Percentiles rank a stretch among this genome's conserved stretches.
phyloP scores from a whole-genome alignment of 2,888 invertebrate species.

The Catocala sponsa region DNA sequence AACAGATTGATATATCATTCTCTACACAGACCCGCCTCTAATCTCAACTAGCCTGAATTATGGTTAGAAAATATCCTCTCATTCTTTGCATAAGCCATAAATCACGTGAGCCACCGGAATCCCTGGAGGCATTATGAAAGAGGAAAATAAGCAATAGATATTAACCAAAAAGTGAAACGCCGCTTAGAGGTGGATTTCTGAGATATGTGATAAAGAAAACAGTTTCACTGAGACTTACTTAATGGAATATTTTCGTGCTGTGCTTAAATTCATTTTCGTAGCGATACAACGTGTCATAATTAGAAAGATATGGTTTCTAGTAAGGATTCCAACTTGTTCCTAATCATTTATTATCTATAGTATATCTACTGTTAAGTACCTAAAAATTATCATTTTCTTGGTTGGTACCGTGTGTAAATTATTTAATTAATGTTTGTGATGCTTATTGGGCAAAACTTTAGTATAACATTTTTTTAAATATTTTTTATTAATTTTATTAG shows the following conservation, averaged over 20 bases:
- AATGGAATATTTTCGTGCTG: slow-evolving; percentile 29
- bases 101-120: slow-evolving; percentile 79
- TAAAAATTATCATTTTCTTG: too few species aligned
- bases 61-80: slow-evolving; percentile 84
- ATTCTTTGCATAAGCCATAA: slow-evolving; percentile 85
- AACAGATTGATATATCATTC: slow-evolving; percentile 80
- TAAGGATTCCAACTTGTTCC: too few species aligned
- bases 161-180: slow-evolving; percentile 72
- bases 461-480: too few species aligned
- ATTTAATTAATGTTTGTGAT: too few species aligned
- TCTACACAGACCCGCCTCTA: slow-evolving; percentile 71
- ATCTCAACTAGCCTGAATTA: slow-evolving; percentile 85
- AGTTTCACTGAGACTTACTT: slow-evolving; percentile 38
- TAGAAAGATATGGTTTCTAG: too few species aligned
- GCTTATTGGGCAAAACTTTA: too few species aligned
- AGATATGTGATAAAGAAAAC: slow-evolving; percentile 52
- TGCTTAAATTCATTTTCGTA: slow-evolving; percentile 13
- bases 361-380: too few species aligned
- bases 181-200: slow-evolving; percentile 49
- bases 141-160: slow-evolving; percentile 82
- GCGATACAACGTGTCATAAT: too few species aligned
- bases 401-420: too few species aligned
- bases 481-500: too few species aligned
- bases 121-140: slow-evolving; percentile 76
- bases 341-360: too few species aligned